phyloP scores from a whole-genome alignment of 2,888 invertebrate species.

The Odontothrips loti region DNA sequence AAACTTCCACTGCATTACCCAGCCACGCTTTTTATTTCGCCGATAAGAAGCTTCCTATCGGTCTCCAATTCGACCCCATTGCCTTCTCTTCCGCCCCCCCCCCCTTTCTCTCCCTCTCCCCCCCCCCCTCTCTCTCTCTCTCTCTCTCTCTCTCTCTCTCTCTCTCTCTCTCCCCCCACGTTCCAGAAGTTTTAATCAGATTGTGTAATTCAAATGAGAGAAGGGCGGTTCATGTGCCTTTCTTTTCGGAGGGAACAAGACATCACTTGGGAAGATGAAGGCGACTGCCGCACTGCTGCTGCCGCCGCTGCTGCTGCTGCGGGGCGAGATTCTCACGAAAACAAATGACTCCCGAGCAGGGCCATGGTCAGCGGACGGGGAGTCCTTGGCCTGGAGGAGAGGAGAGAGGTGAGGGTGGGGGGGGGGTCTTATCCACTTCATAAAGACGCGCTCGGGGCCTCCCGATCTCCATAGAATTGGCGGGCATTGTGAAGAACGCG shows the following conservation, averaged over 20 bases:
- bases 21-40: not conserved
- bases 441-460: too few relatives aligned
- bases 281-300: not conserved
- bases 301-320: not conserved
- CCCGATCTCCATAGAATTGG: too few relatives aligned
- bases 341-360: too few relatives aligned
- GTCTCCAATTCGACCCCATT: not conserved
- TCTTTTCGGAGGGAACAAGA: not conserved
- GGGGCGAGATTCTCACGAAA: not conserved
- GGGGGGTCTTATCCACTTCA: too few relatives aligned
- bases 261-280: not conserved
- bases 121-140: not conserved
- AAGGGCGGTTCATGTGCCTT: not conserved
- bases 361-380: too few relatives aligned
- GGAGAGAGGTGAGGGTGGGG: not conserved
- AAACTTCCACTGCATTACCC: too few relatives aligned
- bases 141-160: not conserved
- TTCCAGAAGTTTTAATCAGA: conserved; percentile 11
- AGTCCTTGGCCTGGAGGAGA: not conserved
- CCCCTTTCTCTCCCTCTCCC: not conserved
- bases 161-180: not conserved
- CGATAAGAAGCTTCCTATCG: conserved; percentile 19
- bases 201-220: conserved; percentile 20
- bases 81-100: not conserved
- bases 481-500: too few relatives aligned